Conservation (phyloP, 2,797 vertebrate genomes). For the Uromys caudimaculatus region DNA sequence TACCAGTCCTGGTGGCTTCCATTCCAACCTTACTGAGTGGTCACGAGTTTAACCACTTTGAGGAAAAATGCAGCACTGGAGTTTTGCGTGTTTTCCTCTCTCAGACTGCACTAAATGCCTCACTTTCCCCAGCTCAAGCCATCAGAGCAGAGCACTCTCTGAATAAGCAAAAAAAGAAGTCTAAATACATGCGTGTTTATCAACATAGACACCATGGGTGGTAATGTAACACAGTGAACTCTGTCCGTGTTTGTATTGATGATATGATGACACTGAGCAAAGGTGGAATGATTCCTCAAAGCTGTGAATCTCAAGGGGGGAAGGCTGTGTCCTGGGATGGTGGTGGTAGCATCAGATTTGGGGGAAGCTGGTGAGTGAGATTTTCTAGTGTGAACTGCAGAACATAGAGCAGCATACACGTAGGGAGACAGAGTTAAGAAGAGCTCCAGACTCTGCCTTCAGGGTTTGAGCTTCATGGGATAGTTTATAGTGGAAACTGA, state of each 20-base stretch:
- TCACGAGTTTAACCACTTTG: conserved; percentile 48
- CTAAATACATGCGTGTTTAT: not conserved
- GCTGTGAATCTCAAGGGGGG: not conserved
- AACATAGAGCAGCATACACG: not conserved
- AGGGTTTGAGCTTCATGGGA: not conserved
- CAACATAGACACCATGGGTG: not conserved
- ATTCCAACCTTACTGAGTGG: not conserved
- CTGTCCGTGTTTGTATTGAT: not conserved
- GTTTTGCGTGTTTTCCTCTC: not conserved
- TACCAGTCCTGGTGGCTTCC: not conserved
- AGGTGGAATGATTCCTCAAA: not conserved
- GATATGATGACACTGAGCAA: not conserved
- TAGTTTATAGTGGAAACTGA: not conserved
- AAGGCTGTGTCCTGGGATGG: not conserved
- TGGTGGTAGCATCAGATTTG: not conserved
- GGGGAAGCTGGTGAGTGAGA: not conserved
- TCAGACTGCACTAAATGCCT: not conserved
- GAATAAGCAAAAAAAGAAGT: not conserved
- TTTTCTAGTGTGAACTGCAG: conserved; percentile 28
- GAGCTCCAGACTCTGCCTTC: not conserved
- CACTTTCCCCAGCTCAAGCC: conserved; percentile 3
- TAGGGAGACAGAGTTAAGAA: not conserved
- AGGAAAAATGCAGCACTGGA: conserved; percentile 7
- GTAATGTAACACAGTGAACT: not conserved
- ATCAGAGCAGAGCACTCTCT: not conserved